Evolutionary conservation across 2,797 vertebrate species (phyloP).

Genomic region (Masticophis lateralis): DNA sequence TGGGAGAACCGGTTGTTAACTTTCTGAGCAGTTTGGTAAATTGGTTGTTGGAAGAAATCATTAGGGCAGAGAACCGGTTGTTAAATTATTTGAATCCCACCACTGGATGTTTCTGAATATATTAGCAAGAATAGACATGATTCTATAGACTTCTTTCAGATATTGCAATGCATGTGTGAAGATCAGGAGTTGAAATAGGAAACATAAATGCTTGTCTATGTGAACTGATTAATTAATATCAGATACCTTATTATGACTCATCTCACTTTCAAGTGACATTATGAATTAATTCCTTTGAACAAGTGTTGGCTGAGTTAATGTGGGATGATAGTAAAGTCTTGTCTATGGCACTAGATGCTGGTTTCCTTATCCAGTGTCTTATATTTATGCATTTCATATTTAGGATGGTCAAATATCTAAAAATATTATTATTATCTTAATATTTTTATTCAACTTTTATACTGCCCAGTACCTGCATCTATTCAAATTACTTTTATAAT

Average conservation of each 20-base stretch:
- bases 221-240: neutral
- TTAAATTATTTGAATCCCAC: no score
- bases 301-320: neutral
- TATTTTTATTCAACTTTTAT: neutral
- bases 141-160: neutral
- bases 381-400: neutral
- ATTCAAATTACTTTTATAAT: neutral
- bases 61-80: no score
- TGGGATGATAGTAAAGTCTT: neutral
- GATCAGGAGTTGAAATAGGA: neutral
- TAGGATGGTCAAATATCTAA: neutral
- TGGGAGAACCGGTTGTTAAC: no score
- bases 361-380: neutral
- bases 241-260: neutral
- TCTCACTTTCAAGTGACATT: neutral
- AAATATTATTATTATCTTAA: neutral
- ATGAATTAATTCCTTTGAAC: neutral
- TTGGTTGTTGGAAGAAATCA: no score
- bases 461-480: neutral
- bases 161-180: neutral
- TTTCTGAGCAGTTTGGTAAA: no score
- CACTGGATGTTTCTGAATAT: neutral
- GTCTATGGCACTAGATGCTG: neutral
- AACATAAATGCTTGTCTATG: neutral
- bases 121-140: neutral